These are phyloP conservation scores for Cololabis saira DNA, from an alignment of 2,113 vertebrate species.

Conservation along the genomic window DNA sequence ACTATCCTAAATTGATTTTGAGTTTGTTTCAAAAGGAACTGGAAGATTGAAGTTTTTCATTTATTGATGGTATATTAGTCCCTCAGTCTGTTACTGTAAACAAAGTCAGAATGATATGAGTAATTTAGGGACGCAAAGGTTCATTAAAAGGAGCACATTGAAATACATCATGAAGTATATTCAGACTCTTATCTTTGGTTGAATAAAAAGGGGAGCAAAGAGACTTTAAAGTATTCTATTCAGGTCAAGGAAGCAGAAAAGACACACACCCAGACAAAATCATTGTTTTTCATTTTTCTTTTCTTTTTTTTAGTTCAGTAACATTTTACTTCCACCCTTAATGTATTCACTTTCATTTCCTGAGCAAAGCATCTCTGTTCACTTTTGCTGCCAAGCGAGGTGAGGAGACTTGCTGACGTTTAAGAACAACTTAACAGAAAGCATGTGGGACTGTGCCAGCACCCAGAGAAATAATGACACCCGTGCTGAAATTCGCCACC, in stretches of 20 bases:
- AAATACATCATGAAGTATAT: no score
- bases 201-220: no score
- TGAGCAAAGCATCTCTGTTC: slow-evolving; percentile 49
- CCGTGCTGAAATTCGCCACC: slow-evolving; percentile 54
- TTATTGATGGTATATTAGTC: slow-evolving; percentile 65
- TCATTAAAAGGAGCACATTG: no score
- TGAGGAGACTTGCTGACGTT: slow-evolving; percentile 53
- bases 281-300: no score
- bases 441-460: slow-evolving; percentile 42
- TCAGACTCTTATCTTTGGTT: no score
- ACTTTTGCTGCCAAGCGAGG: slow-evolving; percentile 54
- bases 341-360: slow-evolving; percentile 61
- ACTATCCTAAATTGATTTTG: slow-evolving; percentile 43
- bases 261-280: not conserved
- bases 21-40: slow-evolving; percentile 60
- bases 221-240: not conserved
- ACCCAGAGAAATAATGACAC: slow-evolving; percentile 64
- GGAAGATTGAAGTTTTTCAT: slow-evolving; percentile 63
- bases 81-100: slow-evolving; percentile 54
- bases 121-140: no score
- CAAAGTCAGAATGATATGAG: slow-evolving; percentile 53
- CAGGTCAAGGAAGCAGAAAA: not conserved
- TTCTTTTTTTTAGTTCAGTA: not conserved
- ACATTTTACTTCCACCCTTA: slow-evolving; percentile 51
- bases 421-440: slow-evolving; percentile 55